Evolutionary conservation across 2,888 invertebrate genomes (phyloP).

Genomic region (Cephus rjabovi): DNA sequence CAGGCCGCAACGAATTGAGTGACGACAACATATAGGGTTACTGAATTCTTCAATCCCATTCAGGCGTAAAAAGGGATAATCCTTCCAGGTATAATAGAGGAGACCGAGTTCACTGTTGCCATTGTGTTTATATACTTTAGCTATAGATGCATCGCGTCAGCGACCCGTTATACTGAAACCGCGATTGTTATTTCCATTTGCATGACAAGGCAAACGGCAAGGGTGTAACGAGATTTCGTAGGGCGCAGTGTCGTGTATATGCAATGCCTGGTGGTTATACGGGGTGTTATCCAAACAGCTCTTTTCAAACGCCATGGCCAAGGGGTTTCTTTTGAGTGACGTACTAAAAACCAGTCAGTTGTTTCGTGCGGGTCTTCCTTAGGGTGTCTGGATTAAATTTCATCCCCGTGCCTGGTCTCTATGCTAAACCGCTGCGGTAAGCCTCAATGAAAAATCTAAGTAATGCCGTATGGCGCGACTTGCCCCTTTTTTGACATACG

Average conservation of each 20-base stretch:
- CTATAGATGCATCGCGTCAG: not conserved
- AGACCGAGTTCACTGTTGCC: not conserved
- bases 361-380: conserved; percentile 8
- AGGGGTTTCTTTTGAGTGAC: conserved; percentile 5
- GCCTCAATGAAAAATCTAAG: conserved; percentile 2
- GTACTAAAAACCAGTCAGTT: not conserved
- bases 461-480: not conserved
- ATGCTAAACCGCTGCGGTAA: not conserved
- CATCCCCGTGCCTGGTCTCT: conserved; percentile 32
- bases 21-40: not conserved
- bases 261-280: conserved; percentile 11
- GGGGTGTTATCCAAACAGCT: conserved; percentile 33
- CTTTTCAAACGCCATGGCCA: not conserved
- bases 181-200: conserved; percentile 56
- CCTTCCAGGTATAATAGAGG: not conserved
- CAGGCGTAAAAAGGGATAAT: not conserved
- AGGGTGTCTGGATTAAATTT: conserved; percentile 50
- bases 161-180: conserved; percentile 18
- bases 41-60: not conserved
- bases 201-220: conserved; percentile 55
- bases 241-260: conserved; percentile 10
- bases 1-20: not conserved
- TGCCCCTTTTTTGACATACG: not conserved
- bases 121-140: not conserved
- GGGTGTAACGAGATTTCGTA: conserved; percentile 51